A percentile compares a stretch with the other conserved stretches of the same genome.
phyloP scores from a whole-genome alignment of 2,113 vertebrate species.

The Columba janthina region DNA sequence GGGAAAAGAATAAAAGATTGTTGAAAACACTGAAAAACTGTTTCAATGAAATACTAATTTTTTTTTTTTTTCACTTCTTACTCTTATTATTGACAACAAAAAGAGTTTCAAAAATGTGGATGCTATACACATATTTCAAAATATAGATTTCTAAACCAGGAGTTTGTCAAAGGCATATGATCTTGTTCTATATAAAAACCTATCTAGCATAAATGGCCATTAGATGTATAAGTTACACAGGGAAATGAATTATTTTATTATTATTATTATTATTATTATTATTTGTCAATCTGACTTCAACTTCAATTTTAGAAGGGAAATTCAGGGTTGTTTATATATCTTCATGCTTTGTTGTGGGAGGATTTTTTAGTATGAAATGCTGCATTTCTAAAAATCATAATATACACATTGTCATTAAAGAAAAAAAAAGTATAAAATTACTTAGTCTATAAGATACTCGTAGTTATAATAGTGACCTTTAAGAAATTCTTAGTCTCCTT shows the following conservation, averaged over 20 bases:
- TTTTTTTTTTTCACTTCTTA: neutral
- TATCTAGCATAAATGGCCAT: neutral
- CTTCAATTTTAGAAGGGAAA: neutral
- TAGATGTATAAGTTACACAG: neutral
- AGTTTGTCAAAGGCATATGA: neutral
- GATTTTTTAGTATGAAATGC: neutral
- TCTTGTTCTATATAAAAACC: neutral
- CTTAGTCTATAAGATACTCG: neutral
- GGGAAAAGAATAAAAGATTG: neutral
- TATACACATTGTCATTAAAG: rapidly evolving
- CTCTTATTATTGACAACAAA: neutral
- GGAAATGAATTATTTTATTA: rapidly evolving
- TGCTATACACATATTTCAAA: neutral
- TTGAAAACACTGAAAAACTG: neutral
- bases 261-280: neutral
- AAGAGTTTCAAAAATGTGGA: neutral
- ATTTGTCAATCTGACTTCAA: neutral
- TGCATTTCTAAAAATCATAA: neutral
- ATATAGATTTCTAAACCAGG: neutral
- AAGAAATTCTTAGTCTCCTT: neutral
- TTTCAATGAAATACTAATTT: neutral
- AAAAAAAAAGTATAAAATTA: neutral
- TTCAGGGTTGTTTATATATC: neutral
- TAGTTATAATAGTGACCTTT: neutral
- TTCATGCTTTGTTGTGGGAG: rapidly evolving